These are phyloP conservation scores for Mactromeris polynyma DNA, from an alignment of 2,888 invertebrate species.

Conservation along the genomic window DNA sequence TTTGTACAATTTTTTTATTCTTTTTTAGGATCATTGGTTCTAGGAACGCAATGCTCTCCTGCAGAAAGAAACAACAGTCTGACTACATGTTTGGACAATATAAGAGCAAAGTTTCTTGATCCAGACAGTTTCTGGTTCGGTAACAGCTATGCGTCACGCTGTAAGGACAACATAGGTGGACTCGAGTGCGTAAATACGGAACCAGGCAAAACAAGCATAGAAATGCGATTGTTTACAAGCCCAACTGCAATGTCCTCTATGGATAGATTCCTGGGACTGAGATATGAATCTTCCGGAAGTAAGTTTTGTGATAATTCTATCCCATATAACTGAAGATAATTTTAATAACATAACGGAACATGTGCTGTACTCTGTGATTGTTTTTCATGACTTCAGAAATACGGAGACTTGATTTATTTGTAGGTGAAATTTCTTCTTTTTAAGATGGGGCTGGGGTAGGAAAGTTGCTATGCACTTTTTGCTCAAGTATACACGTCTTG, in stretches of 20 bases:
- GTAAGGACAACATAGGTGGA: conserved; percentile 12
- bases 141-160: conserved; percentile 15
- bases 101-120: conserved; percentile 13
- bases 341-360: too few relatives aligned
- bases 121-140: conserved; percentile 58
- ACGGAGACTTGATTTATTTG: too few relatives aligned
- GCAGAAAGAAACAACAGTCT: conserved; percentile 34
- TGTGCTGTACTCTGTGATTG: too few relatives aligned
- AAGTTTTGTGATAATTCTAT: too few relatives aligned
- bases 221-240: conserved; percentile 36
- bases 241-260: neutral
- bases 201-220: conserved; percentile 29
- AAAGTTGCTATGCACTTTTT: too few relatives aligned
- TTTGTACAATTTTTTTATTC: too few relatives aligned
- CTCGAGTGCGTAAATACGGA: conserved; percentile 27
- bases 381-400: too few relatives aligned
- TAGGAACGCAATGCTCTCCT: neutral
- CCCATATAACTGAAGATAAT: too few relatives aligned
- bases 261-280: conserved; percentile 34
- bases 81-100: conserved; percentile 31
- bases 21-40: neutral
- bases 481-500: too few relatives aligned
- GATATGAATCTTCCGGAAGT: conserved; percentile 41
- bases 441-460: too few relatives aligned
- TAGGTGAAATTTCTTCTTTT: too few relatives aligned